A percentile compares a stretch with the other conserved stretches of the same genome.
Evolutionary conservation across 2,113 vertebrate genomes (phyloP).

Genomic region (Pithys albifrons): DNA sequence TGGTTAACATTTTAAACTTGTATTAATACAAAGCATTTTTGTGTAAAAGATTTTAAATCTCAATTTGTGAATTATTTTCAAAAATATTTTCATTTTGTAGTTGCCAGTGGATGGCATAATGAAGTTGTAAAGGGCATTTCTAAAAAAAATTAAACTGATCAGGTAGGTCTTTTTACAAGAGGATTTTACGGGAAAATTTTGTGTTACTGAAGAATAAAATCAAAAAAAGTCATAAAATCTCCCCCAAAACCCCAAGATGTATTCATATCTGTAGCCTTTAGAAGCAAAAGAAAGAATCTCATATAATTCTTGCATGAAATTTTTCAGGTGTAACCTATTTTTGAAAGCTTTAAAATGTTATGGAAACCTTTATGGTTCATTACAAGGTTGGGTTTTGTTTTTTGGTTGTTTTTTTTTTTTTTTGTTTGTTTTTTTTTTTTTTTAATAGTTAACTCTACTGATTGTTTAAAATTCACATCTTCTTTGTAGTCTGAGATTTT

Average conservation of each 20-base stretch:
- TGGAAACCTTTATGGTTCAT: neutral
- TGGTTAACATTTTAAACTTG: neutral
- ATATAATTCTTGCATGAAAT: neutral
- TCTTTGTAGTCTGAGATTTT: neutral
- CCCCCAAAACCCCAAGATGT: fast-evolving
- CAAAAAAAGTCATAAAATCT: neutral
- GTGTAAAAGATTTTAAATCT: neutral
- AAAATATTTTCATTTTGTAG: neutral
- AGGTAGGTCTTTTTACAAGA: neutral
- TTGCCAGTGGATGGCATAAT: neutral
- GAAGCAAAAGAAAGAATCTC: neutral
- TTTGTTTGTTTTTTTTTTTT: too few relatives aligned
- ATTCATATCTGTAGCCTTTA: neutral
- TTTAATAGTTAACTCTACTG: neutral
- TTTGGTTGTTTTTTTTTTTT: too few relatives aligned
- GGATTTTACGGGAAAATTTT: neutral
- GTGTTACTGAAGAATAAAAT: neutral
- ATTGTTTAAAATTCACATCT: neutral
- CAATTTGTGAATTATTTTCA: neutral
- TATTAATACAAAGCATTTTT: neutral
- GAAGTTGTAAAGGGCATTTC: neutral
- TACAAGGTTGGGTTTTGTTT: fast-evolving
- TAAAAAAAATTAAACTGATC: neutral
- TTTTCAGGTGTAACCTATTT: neutral
- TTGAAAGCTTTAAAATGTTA: neutral